Conservation (phyloP, 2,113 vertebrate genomes). For the Melanocharis versteri region DNA sequence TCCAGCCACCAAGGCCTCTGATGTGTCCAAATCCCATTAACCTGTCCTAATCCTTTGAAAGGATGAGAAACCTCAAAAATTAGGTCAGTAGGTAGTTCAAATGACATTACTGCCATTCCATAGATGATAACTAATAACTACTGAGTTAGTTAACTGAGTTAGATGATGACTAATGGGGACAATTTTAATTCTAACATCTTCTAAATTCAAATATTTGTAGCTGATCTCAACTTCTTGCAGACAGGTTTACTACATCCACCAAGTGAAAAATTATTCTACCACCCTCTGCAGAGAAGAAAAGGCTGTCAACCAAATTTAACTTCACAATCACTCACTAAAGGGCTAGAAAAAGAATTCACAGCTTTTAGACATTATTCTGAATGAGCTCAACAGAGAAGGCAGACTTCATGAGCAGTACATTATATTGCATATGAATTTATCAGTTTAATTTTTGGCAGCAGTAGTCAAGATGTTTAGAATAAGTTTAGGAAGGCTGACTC, state of each 20-base stretch:
- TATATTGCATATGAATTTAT: background rate
- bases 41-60: background rate
- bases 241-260: background rate
- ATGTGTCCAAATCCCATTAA: background rate
- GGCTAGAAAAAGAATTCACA: background rate
- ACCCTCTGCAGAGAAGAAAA: background rate
- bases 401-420: background rate
- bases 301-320: background rate
- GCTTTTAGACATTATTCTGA: background rate
- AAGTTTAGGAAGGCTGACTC: background rate
- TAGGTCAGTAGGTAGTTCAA: background rate
- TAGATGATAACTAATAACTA: background rate
- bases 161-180: background rate
- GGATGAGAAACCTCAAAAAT: background rate
- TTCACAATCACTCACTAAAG: background rate
- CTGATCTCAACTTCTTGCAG: background rate
- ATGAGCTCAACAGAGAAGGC: background rate
- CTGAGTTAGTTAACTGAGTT: background rate
- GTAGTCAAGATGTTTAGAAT: background rate
- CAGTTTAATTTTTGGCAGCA: background rate
- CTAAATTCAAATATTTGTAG: background rate
- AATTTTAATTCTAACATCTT: background rate
- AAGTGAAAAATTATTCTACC: background rate
- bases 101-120: background rate
- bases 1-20: background rate